Evolutionary conservation across 30 jellyfish, hydroid and myxozoan species (phyloP).

Genomic region (Aurelia aurita complex sp. Pacific): DNA sequence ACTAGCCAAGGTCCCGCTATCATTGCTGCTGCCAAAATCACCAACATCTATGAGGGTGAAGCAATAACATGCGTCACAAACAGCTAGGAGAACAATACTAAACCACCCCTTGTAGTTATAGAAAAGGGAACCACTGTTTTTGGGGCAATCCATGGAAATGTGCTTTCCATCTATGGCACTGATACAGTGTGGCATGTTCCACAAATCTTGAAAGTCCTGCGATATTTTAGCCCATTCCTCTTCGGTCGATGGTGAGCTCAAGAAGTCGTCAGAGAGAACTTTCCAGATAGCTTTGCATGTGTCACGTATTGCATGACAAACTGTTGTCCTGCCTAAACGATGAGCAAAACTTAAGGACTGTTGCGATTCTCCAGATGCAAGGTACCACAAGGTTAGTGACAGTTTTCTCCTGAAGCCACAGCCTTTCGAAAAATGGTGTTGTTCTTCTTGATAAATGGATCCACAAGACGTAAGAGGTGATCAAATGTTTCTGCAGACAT

Average conservation of each 20-base stretch:
- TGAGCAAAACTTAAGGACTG: slow-evolving; percentile 10
- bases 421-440: slow-evolving; percentile 43
- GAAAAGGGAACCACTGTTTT: slow-evolving; percentile 4
- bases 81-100: slow-evolving; percentile 10
- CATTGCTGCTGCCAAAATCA: slow-evolving; percentile 3
- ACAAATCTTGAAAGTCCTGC: slow-evolving; percentile 2
- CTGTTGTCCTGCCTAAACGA: slow-evolving; percentile 24
- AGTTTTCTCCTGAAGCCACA: slow-evolving; percentile 37
- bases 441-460: slow-evolving; percentile 24
- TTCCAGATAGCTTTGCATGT: slow-evolving; percentile 19
- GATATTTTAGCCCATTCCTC: no score
- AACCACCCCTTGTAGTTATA: slow-evolving; percentile 3
- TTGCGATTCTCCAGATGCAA: slow-evolving; percentile 61
- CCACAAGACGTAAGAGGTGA: slow-evolving; percentile 21
- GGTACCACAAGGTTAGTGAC: slow-evolving; percentile 13
- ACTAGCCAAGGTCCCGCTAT: slow-evolving; percentile 10
- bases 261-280: background rate
- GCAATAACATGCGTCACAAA: slow-evolving; percentile 3
- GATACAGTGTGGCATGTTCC: slow-evolving; percentile 17
- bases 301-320: background rate
- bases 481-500: slow-evolving; percentile 45
- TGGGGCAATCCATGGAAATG: slow-evolving; percentile 3
- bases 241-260: background rate
- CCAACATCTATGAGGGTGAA: background rate
- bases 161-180: slow-evolving; percentile 18